Conservation (phyloP, 2,113 vertebrate species). For the Tragelaphus buxtoni region DNA sequence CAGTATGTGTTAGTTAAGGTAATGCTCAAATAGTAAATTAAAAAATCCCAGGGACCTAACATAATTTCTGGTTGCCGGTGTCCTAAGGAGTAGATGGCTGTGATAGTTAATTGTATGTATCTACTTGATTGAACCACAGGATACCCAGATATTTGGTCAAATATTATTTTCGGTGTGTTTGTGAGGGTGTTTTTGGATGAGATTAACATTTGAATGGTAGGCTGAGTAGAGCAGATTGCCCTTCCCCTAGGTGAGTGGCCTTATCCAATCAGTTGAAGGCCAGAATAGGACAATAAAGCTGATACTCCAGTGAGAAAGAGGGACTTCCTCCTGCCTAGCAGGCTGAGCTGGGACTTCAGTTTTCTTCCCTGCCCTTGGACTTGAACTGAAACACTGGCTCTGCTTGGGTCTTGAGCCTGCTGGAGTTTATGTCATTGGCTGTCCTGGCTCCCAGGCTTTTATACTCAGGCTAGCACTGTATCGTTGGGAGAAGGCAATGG, state of each 20-base stretch:
- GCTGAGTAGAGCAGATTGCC: neutral
- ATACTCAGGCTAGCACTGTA: too few species aligned
- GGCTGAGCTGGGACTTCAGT: neutral
- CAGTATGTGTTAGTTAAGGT: neutral
- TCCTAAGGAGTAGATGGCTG: neutral
- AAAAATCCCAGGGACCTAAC: neutral
- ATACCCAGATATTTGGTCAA: neutral
- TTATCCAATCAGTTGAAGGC: neutral
- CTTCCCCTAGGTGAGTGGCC: neutral
- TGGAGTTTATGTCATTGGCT: neutral
- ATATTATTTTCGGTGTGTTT: neutral
- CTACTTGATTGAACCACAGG: neutral
- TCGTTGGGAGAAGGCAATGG: too few species aligned
- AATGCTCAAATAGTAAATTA: neutral
- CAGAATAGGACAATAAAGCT: neutral
- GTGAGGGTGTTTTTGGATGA: neutral
- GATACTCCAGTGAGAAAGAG: neutral
- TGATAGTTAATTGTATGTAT: neutral
- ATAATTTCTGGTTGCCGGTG: neutral
- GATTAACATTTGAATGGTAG: neutral
- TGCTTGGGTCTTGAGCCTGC: neutral
- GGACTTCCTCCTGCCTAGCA: neutral
- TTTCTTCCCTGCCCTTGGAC: neutral
- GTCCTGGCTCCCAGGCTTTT: neutral
- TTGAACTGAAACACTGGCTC: neutral